Evolutionary conservation across 2,797 vertebrate genomes (phyloP), one percentile per base, ranked within the genome.

Genomic region (Zonotrichia albicollis): DNA sequence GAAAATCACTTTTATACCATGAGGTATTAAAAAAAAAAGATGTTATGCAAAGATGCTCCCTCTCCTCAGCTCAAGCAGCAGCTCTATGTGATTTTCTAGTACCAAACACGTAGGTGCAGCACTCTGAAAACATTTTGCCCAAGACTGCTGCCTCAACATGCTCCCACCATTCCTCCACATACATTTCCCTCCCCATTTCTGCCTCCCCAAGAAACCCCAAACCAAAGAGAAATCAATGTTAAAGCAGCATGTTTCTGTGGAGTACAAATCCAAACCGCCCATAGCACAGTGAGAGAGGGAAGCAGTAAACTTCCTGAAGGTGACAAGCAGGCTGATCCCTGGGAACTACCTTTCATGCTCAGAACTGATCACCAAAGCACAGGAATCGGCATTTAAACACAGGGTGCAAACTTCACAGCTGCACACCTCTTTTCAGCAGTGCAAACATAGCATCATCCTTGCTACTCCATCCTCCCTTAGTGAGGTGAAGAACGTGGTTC

Each of bases 141-240:
- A 70, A 67, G 61, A 20, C 16, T 60, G 23, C 53, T 85, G 40
- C 38, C 21, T 90, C n/a, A 48, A 53, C 21, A 5, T 4, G 26
- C 66, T 46, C 64, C 40, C 68, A 64, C 23, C 11, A 46, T 48
- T 62, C 29, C 46, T 60, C 36, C 36, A 62, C 14, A 40, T 4
- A 4, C 19, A 51, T 23, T 71, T 26, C 7, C 5, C 11, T 42
- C 5, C 13, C 4, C 2, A 0, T 6, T 34, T 29, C 45, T 26
- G 13, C n/a, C 27, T 16, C 20, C 2, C 6, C 20, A 21, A n/a
- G 48, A 53, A 64, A 17, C 18, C 5, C 5, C 13, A 76, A 83
- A 43, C 11, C 10, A 60, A 86, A 53, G 23, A 54, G 1, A 25
- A 20, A 68, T 16, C 42, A 19, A 5, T 5, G 9, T 32, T 60